Conservation (phyloP, 2,888 invertebrate genomes). For the Carpatolechia fugitivella region DNA sequence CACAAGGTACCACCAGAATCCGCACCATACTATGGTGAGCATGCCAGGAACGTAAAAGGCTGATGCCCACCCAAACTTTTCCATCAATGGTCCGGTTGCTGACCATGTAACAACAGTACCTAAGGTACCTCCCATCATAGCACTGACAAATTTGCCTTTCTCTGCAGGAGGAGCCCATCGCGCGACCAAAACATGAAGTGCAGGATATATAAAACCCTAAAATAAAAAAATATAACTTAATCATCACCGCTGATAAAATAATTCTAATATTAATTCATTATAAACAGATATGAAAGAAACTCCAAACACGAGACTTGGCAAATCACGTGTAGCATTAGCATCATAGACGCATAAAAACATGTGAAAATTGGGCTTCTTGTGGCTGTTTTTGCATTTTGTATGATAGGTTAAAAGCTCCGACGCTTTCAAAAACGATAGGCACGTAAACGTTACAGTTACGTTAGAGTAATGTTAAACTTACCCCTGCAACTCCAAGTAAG, state of each 20-base stretch:
- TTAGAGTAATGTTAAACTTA: not conserved
- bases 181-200: slow-evolving; percentile 82
- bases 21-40: slow-evolving; percentile 75
- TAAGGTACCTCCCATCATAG: slow-evolving; percentile 85
- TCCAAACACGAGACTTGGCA: too few species aligned
- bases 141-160: slow-evolving; percentile 85
- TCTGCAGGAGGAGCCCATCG: slow-evolving; percentile 88
- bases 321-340: too few species aligned
- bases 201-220: slow-evolving; percentile 82
- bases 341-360: too few species aligned
- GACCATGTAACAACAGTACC: slow-evolving; percentile 86
- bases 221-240: slow-evolving; percentile 23
- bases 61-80: slow-evolving; percentile 82
- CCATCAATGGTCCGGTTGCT: slow-evolving; percentile 81
- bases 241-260: too few species aligned
- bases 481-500: slow-evolving; percentile 76
- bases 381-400: too few species aligned
- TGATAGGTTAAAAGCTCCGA: too few species aligned
- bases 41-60: slow-evolving; percentile 83
- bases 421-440: too few species aligned
- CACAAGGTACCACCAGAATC: slow-evolving; percentile 81
- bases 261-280: too few species aligned
- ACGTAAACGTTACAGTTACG: too few species aligned
- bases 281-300: too few species aligned
- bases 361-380: too few species aligned